Evolutionary conservation across 1,140 invertebrate genomes (phyloP), one percentile per base, ranked within the genome.

Genomic region (Mylabris phalerata): DNA sequence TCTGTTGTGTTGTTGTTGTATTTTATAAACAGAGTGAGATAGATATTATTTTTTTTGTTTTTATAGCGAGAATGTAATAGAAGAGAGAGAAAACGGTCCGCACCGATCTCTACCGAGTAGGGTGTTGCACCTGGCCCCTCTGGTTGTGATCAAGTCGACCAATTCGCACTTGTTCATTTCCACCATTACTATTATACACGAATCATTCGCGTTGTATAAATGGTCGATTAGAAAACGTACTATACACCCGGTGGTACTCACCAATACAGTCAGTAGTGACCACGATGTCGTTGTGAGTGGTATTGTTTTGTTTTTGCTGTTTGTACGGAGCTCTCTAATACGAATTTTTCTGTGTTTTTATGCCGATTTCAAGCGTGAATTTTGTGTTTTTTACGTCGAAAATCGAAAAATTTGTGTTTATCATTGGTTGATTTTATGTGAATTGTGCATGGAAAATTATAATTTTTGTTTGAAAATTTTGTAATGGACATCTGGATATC

Each of bases 401-500:
- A 24, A 51, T 19, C 19, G 19, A 41, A 42, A n/a, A 51, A 11
- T 50, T 50, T 3, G 32, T 32, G 32, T 38, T 24, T 5, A 39
- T 9, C 32, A 50, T 11, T 43, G 24, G 39, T 25, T 54, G 42
- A 46, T 54, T 50, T 27, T 25, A 32, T 27, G 47, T 48, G 38
- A 43, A 19, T 49, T 58, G 56, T 58, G 40, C 42, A 24, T 41
- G 32, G 32, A 32, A 32, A 32, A 32, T 32, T 32, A 4, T 32
- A 32, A 19, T 19, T 19, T 19, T 11, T 58, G 58, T 55, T 32
- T 48, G 46, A 39, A 55, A 45, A 43, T 27, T 51, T 60, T 59
- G 61, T 63, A 49, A 63, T 63, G 61, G 51, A 59, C 57, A 47
- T 51, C 52, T 63, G 61, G 61, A 56, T 56, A 46, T 57, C 60